phyloP scores from a whole-genome alignment of 2,113 vertebrate species.

The Nannobrachium achirus region DNA sequence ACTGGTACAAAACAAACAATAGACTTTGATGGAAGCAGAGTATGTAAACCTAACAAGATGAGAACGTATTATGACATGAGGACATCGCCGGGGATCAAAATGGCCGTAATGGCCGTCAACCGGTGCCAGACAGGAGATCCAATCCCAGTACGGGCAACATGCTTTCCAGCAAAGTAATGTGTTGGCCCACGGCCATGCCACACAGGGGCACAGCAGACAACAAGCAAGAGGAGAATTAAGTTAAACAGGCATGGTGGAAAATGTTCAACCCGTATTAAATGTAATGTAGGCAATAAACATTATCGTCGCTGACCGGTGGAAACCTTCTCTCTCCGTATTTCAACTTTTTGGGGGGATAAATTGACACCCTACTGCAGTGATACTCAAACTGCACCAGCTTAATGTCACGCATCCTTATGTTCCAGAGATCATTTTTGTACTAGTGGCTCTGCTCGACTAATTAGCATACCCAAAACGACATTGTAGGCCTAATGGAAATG shows the following conservation, averaged over 20 bases:
- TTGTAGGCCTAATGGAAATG: too few relatives aligned
- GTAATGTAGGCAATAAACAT: slow-evolving; percentile 40
- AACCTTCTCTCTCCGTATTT: too few relatives aligned
- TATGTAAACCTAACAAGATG: slow-evolving; percentile 15
- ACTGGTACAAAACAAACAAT: slow-evolving; percentile 26
- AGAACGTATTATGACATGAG: slow-evolving; percentile 6
- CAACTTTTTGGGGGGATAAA: too few relatives aligned
- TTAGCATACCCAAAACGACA: too few relatives aligned
- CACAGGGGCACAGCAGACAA: neutral
- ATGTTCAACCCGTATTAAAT: slow-evolving; percentile 40
- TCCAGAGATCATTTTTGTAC: too few relatives aligned
- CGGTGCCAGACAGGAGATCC: slow-evolving; percentile 9
- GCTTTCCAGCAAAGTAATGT: slow-evolving; percentile 25
- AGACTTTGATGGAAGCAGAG: slow-evolving; percentile 32
- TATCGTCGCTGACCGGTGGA: slow-evolving; percentile 6
- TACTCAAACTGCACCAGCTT: too few relatives aligned
- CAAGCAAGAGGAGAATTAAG: neutral
- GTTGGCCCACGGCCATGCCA: slow-evolving; percentile 23
- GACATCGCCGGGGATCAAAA: slow-evolving; percentile 12
- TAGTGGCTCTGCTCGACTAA: too few relatives aligned
- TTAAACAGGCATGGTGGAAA: slow-evolving; percentile 10
- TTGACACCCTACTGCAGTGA: too few relatives aligned
- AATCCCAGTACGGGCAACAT: slow-evolving; percentile 5
- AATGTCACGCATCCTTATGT: too few relatives aligned
- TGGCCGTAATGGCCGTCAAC: neutral